Conservation (phyloP, 2,113 vertebrate species). For the Castor canadensis region DNA sequence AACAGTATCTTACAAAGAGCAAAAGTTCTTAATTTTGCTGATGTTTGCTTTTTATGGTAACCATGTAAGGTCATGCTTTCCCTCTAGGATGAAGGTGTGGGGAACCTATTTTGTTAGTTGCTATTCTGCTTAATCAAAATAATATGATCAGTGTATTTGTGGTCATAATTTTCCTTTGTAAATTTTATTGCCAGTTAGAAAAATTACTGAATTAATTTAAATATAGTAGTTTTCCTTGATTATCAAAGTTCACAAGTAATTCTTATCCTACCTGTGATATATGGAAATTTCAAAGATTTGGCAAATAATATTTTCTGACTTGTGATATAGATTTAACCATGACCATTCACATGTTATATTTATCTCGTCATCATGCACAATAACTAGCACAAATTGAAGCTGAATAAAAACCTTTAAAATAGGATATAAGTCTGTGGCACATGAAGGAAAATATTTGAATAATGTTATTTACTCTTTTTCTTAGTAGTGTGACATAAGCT, state of each 20-base stretch:
- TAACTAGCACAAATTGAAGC: not conserved
- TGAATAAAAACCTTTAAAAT: not conserved
- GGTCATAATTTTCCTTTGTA: conserved; percentile 6
- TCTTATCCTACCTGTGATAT: conserved; percentile 17
- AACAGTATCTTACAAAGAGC: not conserved
- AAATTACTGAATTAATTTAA: conserved; percentile 17
- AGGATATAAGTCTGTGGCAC: not conserved
- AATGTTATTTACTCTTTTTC: not conserved
- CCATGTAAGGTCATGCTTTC: not conserved
- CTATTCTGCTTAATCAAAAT: not conserved
- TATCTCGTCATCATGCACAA: not conserved
- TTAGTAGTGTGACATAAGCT: not conserved
- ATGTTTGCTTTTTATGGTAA: not conserved
- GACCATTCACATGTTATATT: not conserved
- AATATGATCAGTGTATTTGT: not conserved
- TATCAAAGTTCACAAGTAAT: not conserved
- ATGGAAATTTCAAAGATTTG: not conserved
- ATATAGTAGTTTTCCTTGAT: not conserved
- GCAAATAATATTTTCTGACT: not conserved
- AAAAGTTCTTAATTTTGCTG: conserved; percentile 13
- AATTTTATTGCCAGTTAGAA: not conserved
- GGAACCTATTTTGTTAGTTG: conserved; percentile 19
- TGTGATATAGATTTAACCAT: not conserved
- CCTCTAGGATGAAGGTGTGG: not conserved
- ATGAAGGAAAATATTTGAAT: not conserved